Evolutionary conservation across 2,797 vertebrate species (phyloP).

Genomic region (Crax fasciolata): DNA sequence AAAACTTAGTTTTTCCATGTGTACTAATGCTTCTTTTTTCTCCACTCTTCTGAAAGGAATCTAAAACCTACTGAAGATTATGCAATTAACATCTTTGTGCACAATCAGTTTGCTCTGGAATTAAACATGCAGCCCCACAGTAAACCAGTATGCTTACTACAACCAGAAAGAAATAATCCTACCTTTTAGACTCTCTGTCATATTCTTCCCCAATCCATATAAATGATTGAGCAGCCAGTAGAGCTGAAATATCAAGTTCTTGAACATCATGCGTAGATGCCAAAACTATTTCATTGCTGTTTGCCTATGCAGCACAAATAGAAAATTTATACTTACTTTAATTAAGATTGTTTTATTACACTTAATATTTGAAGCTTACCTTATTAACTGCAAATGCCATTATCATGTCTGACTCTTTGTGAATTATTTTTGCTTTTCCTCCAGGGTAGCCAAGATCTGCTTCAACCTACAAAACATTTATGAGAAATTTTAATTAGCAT

Average conservation of each 20-base stretch:
- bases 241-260: slow-evolving; percentile 94
- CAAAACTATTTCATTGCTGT: slow-evolving; percentile 95
- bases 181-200: slow-evolving; percentile 98
- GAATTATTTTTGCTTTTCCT: slow-evolving; percentile 96
- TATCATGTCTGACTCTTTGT: slow-evolving; percentile 98
- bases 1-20: not conserved
- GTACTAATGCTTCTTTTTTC: not conserved
- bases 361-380: slow-evolving; percentile 81
- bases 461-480: slow-evolving; percentile 90
- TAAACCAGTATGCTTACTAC: not conserved
- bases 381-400: slow-evolving; percentile 98
- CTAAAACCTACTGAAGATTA: not conserved
- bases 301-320: slow-evolving; percentile 85
- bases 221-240: slow-evolving; percentile 93
- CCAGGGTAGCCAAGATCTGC: slow-evolving; percentile 98
- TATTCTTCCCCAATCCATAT: slow-evolving; percentile 98
- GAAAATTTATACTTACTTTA: not conserved
- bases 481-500: not conserved
- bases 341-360: not conserved
- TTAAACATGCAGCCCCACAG: not conserved
- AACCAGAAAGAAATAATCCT: not conserved
- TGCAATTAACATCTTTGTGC: not conserved
- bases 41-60: not conserved
- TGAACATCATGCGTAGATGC: slow-evolving; percentile 98
- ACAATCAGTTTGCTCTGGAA: not conserved